Evolutionary conservation across 2,113 vertebrate genomes (phyloP), one percentile per base, ranked within the genome.

Genomic region (Salvelinus namaycush): DNA sequence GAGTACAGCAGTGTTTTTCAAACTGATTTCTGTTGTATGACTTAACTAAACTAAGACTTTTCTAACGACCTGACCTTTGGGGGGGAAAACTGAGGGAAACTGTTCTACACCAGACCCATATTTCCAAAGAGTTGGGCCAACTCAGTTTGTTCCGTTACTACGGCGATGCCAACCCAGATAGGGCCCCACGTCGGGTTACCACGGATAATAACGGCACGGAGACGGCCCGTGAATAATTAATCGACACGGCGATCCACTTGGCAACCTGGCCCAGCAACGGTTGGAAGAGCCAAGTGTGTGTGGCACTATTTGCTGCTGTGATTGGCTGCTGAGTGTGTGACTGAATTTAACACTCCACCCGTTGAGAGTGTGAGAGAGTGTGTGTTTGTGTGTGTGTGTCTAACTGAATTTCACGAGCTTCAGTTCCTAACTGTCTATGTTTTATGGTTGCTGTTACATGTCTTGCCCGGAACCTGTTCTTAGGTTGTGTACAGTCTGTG

Each of bases 181-280:
- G 39, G 76, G 20, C 59, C 67, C 39, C 60, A 79, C 49, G 68
- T 59, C 65, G 64, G 73, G 87, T 87, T 86, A 72, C 88, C 78
- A 80, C 69, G 72, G 62, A 82, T 79, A 79, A 73, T 34, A 74
- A 54, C 76, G 48, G 74, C 29, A 31, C 22, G 49, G 78, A 79
- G 77, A 86, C 75, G 7, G 68, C 72, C 48, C 71, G 82, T 90
- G 62, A 90, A 89, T 91, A 88, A 91, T 90, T 90, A 68, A 91
- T 51, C 69, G 2, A 24, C 39, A 0, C 12, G 54, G 67, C 29
- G 70, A 76, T 74, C 76, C 67, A 72, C 70, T 74, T 76, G 83
- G 88, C 80, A 91, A 89, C 76, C 67, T 70, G 85, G 90, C 18
- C 80, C 77, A 5, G 27, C 54, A 51, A 48, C 7, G 13, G 82